A percentile compares a stretch with the other conserved stretches of the same genome.
Conservation (phyloP, 1,140 invertebrate genomes). For the Pygmarrhopalites habei region DNA sequence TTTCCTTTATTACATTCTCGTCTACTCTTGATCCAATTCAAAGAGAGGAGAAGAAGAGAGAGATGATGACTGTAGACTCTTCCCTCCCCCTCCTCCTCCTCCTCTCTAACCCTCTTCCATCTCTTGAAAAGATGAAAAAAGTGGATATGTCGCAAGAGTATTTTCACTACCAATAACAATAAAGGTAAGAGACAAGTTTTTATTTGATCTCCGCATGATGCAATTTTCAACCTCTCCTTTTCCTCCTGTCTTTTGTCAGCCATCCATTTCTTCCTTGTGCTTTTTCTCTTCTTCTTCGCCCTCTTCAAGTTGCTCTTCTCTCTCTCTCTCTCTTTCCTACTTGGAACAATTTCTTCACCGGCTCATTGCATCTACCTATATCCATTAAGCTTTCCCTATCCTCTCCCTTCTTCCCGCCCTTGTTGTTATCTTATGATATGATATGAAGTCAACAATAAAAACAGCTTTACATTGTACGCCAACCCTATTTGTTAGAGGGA, state of each 20-base stretch:
- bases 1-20: constrained; percentile 10
- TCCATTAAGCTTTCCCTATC: not conserved
- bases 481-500: not conserved
- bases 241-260: too few species aligned
- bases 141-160: not conserved
- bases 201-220: constrained; percentile 5
- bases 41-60: not conserved
- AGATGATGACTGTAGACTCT: not conserved
- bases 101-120: not conserved
- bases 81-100: not conserved
- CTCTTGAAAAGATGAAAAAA: not conserved
- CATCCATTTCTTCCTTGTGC: too few species aligned
- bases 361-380: not conserved
- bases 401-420: not conserved
- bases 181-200: constrained; percentile 14
- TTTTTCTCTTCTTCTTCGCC: too few species aligned
- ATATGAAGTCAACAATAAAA: constrained; percentile 1
- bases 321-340: not conserved
- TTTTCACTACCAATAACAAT: constrained; percentile 15
- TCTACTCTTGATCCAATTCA: constrained; percentile 2
- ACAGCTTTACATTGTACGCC: not conserved
- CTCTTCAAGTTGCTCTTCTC: too few species aligned
- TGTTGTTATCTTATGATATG: not conserved
- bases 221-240: too few species aligned
- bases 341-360: not conserved